Evolutionary conservation across 2,113 vertebrate species (phyloP).

Genomic region (Mystacornis crossleyi): DNA sequence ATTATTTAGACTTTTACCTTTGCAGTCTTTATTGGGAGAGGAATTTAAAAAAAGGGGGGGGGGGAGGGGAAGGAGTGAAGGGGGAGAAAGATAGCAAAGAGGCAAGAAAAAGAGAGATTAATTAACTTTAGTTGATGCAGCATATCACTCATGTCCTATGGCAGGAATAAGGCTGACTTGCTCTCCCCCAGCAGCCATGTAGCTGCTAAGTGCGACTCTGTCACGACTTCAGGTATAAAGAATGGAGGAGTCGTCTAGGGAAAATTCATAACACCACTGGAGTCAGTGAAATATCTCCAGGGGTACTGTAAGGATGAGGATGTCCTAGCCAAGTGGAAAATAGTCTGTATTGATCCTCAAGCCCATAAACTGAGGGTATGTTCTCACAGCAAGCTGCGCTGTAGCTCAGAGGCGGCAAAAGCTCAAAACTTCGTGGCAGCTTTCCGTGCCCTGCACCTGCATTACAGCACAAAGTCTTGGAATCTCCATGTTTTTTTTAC

Average conservation of each 20-base stretch:
- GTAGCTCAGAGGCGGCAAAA: not conserved
- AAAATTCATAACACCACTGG: not conserved
- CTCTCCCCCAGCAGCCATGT: not conserved
- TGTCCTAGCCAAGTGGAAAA: not conserved
- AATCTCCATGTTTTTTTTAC: not conserved
- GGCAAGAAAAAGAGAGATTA: not conserved
- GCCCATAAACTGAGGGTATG: not conserved
- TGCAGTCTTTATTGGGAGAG: not conserved
- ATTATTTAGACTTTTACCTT: not conserved
- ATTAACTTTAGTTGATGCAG: not conserved
- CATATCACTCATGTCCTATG: not conserved
- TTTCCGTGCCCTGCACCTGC: not conserved
- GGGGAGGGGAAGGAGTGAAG: not conserved
- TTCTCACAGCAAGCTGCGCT: rapidly evolving
- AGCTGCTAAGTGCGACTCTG: not conserved
- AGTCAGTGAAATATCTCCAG: not conserved
- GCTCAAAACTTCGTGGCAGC: not conserved
- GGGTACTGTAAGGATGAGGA: not conserved
- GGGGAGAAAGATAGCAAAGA: not conserved
- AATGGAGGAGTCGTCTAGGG: not conserved
- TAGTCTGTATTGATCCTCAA: not conserved
- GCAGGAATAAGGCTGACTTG: not conserved
- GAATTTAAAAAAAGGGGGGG: not conserved
- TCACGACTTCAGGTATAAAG: not conserved
- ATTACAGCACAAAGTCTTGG: not conserved